Evolutionary conservation across 2,797 vertebrate genomes (phyloP).

Genomic region (Aldrovandia affinis): DNA sequence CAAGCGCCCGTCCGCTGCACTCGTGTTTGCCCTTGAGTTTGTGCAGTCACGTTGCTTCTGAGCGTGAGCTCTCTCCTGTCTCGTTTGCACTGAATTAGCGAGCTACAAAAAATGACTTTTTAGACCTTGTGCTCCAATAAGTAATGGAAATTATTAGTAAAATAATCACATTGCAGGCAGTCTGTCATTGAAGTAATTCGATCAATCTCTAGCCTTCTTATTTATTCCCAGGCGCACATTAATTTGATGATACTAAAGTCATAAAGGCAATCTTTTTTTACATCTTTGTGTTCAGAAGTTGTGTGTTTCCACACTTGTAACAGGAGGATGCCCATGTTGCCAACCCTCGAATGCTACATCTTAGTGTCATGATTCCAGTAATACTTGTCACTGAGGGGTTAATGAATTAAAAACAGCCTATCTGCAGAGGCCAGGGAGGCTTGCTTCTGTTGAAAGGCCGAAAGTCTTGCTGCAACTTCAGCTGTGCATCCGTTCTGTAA

Average conservation of each 20-base stretch:
- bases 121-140: neutral
- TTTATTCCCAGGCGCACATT: constrained; percentile 20
- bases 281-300: constrained; percentile 39
- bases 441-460: neutral
- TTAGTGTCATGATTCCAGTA: neutral
- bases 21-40: constrained; percentile 40
- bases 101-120: constrained; percentile 9
- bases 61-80: neutral
- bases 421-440: neutral
- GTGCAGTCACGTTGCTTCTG: neutral
- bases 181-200: constrained; percentile 26
- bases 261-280: constrained; percentile 40
- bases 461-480: neutral
- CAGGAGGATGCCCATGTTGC: constrained; percentile 45
- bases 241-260: constrained; percentile 30
- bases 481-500: neutral
- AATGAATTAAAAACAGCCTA: constrained; percentile 42
- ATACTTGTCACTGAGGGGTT: neutral
- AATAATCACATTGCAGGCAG: constrained; percentile 2
- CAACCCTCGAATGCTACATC: neutral
- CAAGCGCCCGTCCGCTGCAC: constrained; percentile 35
- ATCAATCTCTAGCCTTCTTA: constrained; percentile 7
- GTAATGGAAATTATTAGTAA: neutral
- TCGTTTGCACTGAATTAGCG: neutral
- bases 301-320: constrained; percentile 34